Conservation (phyloP, 2,797 vertebrate genomes). For the Tokudaia tokunoshimensis region DNA sequence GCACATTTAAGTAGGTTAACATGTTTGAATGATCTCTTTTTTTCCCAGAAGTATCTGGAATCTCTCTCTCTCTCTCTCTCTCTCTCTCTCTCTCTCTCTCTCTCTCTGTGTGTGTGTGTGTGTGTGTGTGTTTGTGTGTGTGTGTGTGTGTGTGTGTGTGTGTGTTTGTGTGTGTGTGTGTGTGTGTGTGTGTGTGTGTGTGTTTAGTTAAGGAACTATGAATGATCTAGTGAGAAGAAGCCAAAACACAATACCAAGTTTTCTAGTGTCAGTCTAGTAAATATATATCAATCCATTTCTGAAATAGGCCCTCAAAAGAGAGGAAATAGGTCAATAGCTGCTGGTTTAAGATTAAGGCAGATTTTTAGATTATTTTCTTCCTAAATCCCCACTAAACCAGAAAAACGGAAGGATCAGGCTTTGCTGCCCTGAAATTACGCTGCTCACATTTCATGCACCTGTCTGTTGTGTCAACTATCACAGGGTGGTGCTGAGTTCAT, state of each 20-base stretch:
- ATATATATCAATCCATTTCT: background rate
- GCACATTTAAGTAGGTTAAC: no score
- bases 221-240: background rate
- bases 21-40: no score
- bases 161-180: no score
- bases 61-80: no score
- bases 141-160: no score
- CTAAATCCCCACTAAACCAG: background rate
- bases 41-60: no score
- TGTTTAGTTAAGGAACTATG: background rate
- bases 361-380: slow-evolving; percentile 20
- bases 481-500: slow-evolving; percentile 28
- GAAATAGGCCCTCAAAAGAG: background rate
- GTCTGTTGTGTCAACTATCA: slow-evolving; percentile 4
- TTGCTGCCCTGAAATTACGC: background rate
- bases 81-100: no score
- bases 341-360: background rate
- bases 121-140: no score
- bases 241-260: background rate
- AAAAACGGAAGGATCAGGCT: slow-evolving; percentile 35
- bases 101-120: no score
- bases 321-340: background rate
- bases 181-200: no score
- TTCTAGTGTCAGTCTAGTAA: background rate
- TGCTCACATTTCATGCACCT: background rate